phyloP scores from a whole-genome alignment of 2,797 vertebrate genomes.

The Forpus xanthops region DNA sequence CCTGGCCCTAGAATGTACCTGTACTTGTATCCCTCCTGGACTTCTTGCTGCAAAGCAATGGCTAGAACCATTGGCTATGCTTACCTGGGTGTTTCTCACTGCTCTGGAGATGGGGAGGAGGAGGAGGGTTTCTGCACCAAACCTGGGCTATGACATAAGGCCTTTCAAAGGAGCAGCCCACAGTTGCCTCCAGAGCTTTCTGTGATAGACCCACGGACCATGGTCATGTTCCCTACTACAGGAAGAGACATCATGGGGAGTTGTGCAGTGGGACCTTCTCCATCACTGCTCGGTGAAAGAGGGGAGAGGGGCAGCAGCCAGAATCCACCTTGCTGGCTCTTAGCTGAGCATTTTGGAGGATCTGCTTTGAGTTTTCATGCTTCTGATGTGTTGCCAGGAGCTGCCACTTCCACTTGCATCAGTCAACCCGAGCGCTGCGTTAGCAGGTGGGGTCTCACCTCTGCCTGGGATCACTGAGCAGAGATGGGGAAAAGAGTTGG shows the following conservation, averaged over 20 bases:
- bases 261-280: not conserved
- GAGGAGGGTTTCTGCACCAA: not conserved
- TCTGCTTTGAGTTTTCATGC: not conserved
- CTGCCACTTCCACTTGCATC: slow-evolving; percentile 23
- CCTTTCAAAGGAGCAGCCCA: not conserved
- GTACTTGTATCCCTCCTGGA: not conserved
- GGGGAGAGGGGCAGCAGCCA: not conserved
- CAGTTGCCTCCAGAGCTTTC: not conserved
- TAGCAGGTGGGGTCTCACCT: slow-evolving; percentile 28
- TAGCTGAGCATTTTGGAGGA: not conserved
- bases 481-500: not conserved
- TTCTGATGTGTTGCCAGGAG: not conserved
- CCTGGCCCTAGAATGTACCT: not conserved
- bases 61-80: not conserved
- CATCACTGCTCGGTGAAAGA: not conserved
- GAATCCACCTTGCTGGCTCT: not conserved
- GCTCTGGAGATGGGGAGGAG: not conserved
- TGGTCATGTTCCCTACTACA: fast-evolving
- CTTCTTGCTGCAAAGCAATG: not conserved
- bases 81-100: not conserved
- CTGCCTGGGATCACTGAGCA: slow-evolving; percentile 12
- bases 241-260: not conserved
- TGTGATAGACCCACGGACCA: fast-evolving
- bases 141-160: not conserved
- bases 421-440: not conserved